Evolutionary conservation across 2,888 invertebrate genomes (phyloP).

Genomic region (Catocala nupta): DNA sequence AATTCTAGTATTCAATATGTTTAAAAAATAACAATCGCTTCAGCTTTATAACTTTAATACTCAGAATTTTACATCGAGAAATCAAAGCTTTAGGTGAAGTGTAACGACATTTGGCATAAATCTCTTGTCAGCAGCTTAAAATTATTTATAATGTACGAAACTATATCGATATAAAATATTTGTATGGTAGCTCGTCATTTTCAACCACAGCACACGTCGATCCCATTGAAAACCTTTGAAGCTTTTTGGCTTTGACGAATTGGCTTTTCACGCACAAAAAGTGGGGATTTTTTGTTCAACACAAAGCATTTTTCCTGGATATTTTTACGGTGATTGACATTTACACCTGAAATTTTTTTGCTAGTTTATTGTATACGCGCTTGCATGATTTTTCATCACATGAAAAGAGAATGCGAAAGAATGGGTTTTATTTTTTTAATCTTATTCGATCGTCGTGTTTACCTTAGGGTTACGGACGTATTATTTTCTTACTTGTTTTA

Average conservation of each 20-base stretch:
- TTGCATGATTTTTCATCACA: constrained; percentile 26
- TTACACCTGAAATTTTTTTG: constrained; percentile 36
- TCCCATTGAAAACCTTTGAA: constrained; percentile 30
- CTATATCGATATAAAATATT: neutral
- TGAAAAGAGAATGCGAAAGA: neutral
- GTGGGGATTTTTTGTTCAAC: constrained; percentile 22
- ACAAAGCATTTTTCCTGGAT: constrained; percentile 46
- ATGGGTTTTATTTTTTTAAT: too few species aligned
- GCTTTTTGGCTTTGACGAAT: constrained; percentile 43
- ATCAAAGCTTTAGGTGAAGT: too few species aligned
- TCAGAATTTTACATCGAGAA: too few species aligned
- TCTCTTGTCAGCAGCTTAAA: too few species aligned
- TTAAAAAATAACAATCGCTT: too few species aligned
- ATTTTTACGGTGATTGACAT: constrained; percentile 50
- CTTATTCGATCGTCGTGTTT: too few species aligned
- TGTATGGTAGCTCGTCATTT: neutral
- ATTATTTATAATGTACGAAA: constrained; percentile 26
- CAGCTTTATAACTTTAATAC: too few species aligned
- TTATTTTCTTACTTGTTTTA: too few species aligned
- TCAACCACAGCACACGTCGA: neutral
- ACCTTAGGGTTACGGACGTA: too few species aligned
- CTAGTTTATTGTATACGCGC: constrained; percentile 32
- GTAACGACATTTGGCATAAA: too few species aligned
- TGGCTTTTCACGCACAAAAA: constrained; percentile 36
- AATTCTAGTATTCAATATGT: too few species aligned